phyloP scores from a whole-genome alignment of 2,113 vertebrate genomes.

The Fukomys damarensis region DNA sequence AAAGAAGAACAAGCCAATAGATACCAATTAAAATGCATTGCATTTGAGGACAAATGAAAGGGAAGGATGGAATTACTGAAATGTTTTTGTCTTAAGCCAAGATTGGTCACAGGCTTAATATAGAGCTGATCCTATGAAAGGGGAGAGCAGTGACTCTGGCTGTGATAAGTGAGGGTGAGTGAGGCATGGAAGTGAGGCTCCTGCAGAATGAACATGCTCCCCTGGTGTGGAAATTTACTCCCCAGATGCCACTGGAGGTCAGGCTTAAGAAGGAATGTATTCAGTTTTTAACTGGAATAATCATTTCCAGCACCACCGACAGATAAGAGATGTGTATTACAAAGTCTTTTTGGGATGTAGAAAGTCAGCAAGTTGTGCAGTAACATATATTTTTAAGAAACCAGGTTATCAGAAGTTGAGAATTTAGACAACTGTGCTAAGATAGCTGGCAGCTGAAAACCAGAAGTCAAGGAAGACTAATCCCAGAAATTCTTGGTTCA shows the following conservation, averaged over 20 bases:
- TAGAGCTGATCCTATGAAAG: not conserved
- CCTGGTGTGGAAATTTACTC: too few relatives aligned
- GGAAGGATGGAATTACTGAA: not conserved
- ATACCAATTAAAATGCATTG: not conserved
- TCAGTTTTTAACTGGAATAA: not conserved
- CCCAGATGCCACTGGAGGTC: not conserved
- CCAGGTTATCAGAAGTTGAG: not conserved
- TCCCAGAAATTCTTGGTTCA: not conserved
- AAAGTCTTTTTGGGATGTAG: not conserved
- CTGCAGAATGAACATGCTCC: not conserved
- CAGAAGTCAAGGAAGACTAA: not conserved
- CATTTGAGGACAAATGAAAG: not conserved
- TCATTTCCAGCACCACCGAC: not conserved
- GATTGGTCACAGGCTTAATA: not conserved
- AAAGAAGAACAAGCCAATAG: not conserved
- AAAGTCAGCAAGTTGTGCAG: not conserved
- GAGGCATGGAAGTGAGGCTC: too few relatives aligned
- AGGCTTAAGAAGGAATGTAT: not conserved
- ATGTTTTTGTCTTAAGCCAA: not conserved
- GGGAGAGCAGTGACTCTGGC: not conserved
- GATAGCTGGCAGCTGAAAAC: not conserved
- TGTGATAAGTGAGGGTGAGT: not conserved
- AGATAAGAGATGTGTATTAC: not conserved
- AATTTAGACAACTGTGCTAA: not conserved
- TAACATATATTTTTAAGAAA: not conserved